Evolutionary conservation across 2,888 invertebrate species (phyloP).

Genomic region (Pimpla rufipes): DNA sequence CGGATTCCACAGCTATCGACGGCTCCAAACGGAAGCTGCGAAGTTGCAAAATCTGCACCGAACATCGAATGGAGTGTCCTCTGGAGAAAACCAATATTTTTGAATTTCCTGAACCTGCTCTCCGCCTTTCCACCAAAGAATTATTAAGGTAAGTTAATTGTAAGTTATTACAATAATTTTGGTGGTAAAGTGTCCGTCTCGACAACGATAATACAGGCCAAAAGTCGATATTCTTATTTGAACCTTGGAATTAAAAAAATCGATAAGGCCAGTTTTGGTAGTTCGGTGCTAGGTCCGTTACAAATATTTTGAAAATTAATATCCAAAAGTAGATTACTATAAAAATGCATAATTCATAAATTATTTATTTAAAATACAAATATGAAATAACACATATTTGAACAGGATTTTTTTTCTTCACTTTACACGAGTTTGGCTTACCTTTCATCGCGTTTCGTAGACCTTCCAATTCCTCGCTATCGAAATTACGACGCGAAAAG

Average conservation of each 20-base stretch:
- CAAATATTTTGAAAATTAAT: too few relatives aligned
- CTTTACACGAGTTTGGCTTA: not conserved
- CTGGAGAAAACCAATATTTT: conserved; percentile 45
- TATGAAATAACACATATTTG: not conserved
- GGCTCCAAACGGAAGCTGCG: conserved; percentile 29
- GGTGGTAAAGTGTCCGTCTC: too few relatives aligned
- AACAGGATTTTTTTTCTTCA: not conserved
- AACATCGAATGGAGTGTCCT: conserved; percentile 45
- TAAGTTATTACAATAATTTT: too few relatives aligned
- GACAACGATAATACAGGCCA: too few relatives aligned
- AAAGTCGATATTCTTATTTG: too few relatives aligned
- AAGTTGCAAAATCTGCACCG: conserved; percentile 52
- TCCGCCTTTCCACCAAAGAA: conserved; percentile 51
- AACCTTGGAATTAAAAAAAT: too few relatives aligned
- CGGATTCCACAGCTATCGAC: not conserved
- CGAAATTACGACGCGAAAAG: conserved; percentile 68
- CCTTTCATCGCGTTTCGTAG: conserved; percentile 44
- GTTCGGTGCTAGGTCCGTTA: too few relatives aligned
- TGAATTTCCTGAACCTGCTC: conserved; percentile 29
- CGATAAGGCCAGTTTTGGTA: too few relatives aligned
- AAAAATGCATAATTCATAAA: not conserved
- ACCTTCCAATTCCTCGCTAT: conserved; percentile 49
- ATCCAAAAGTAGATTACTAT: not conserved
- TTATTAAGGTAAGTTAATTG: conserved; percentile 55
- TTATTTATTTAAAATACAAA: not conserved